Base-by-base conservation (phyloP, 2,113 vertebrate species). In the Hyaena hyaena region DNA sequence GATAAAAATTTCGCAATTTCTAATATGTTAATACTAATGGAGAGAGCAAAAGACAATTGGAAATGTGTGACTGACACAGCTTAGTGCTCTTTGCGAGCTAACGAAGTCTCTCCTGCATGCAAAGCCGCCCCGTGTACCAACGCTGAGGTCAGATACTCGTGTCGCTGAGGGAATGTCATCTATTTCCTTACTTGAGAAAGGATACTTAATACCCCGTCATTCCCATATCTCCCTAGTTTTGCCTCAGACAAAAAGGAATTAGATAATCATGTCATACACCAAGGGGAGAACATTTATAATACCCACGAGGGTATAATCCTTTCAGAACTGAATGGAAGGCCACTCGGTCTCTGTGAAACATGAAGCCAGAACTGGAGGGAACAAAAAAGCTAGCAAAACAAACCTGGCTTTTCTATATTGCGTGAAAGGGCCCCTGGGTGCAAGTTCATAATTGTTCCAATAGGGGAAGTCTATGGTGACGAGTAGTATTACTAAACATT, bases 191-290 rank as follows among this genome's bases (percentile, higher is more conserved):
- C 63, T 92, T 97, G 90, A 73, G 95, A 94, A 91, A 68, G n/a
- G 39, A 88, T 90, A 77, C 88, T 95, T 94, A 88, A 93, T 77
- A 95, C 81, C 74, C 83, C 50, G 26, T 43, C 76, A 83, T 31
- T 48, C 68, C 68, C 31, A 28, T 19, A 89, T 65, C 66, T 77
- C 68, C 91, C 85, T 31, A 83, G 63, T 87, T 98, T 97, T 95
- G 87, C 74, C 91, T 94, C 73, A 86, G 94, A 98, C 82, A 85
- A 88, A 85, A 93, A 89, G 77, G 68, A 98, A 95, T 93, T 87
- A 93, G 94, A 53, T 66, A 82, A 91, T 83, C 86, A 33, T 83
- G 83, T 87, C 88, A 96, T 85, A 90, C 65, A 92, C 31, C 2
- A 76, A 90, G 88, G 95, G 83, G 68, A 93, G 88, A 97, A 53